Evolutionary conservation across 2,888 invertebrate genomes (phyloP), one percentile per base, ranked within the genome.

Genomic region (Willowsia nigromaculata): DNA sequence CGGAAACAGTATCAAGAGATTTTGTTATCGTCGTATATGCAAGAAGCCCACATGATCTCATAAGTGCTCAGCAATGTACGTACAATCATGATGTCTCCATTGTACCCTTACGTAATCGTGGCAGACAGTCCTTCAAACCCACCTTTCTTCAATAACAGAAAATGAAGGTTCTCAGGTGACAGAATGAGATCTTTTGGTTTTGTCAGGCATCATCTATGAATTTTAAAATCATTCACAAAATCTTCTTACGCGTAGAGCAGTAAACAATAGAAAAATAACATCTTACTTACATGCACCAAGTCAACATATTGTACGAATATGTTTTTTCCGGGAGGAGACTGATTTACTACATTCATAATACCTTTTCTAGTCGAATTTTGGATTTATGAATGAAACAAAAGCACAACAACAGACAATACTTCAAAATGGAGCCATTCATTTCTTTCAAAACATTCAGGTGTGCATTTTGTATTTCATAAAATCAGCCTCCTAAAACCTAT

Each of bases 61-160:
- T 68, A 83, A 83, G 83, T 83, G 83, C 83, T 71, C 83, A 68
- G 50, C 25, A 37, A 53, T 83, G 83, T 71, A 22, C 25, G 30
- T 2, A 7, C 53, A 71, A 83, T 83, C 83, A 53, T 6, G 53
- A 30, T 37, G 83, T 65, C 83, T 68, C 83, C 83, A 47, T 37
- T 50, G 30, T 50, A 27, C 47, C 27, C 15, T 68, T 50, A 53
- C 37, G 47, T 11, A 25, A 71, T 53, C 43, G 25, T 47, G 15
- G 25, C 37, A 43, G 43, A 3, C n/a, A 40, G 43, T 43, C 40
- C 40, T 40, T 74, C 33, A 22, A 40, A n/a, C 18, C 27, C 18
- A 18, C 53, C 18, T 53, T 53, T 53, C 53, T 33, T 65, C 65
- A 43, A 9, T 43, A 1, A 30, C 4, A 18, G n/a, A n/a, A n/a